phyloP scores from a whole-genome alignment of 2,113 vertebrate genomes.

The Procavia capensis region DNA sequence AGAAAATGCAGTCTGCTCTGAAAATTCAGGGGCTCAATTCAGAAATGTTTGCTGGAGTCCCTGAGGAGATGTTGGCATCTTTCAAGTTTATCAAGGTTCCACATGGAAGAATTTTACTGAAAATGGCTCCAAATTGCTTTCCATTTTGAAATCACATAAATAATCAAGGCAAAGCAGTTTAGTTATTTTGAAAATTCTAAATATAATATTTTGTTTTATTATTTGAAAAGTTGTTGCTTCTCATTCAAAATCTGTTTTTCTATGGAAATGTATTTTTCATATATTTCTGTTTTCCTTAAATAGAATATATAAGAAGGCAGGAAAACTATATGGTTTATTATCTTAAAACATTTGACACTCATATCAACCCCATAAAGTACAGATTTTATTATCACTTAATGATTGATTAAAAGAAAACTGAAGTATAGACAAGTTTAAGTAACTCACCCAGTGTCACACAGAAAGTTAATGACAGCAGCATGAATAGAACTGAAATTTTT shows the following conservation, averaged over 20 bases:
- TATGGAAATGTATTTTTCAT: background rate
- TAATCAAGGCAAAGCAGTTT: background rate
- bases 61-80: constrained; percentile 50
- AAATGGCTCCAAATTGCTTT: constrained; percentile 13
- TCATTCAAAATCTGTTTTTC: background rate
- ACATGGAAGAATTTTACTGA: constrained; percentile 52
- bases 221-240: background rate
- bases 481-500: background rate
- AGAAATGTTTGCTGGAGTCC: constrained; percentile 60
- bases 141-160: background rate
- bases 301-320: background rate
- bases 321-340: background rate
- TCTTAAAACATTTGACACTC: background rate
- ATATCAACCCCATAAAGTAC: background rate
- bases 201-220: background rate
- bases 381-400: background rate
- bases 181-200: background rate
- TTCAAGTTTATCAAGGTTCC: background rate
- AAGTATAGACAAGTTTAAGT: background rate
- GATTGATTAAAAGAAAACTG: background rate
- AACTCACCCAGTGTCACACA: background rate
- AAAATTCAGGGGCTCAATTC: constrained; percentile 59
- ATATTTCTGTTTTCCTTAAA: background rate
- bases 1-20: constrained; percentile 58
- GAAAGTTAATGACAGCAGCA: background rate